Evolutionary conservation across 2,113 vertebrate genomes (phyloP).

Genomic region (Excalfactoria chinensis): DNA sequence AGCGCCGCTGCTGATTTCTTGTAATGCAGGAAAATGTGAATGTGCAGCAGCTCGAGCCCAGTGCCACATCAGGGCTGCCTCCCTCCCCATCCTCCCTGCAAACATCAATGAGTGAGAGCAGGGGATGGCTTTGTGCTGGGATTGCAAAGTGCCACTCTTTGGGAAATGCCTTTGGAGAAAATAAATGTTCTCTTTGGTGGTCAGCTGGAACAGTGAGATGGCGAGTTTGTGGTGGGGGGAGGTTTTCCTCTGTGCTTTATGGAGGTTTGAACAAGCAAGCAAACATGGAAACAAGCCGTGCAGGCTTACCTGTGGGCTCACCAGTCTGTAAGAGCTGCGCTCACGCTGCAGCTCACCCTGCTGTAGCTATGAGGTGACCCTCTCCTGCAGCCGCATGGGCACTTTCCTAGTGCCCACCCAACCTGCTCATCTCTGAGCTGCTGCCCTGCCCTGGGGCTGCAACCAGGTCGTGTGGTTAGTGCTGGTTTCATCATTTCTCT

Average conservation of each 20-base stretch:
- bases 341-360: neutral
- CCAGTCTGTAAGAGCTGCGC: neutral
- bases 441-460: neutral
- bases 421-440: neutral
- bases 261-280: neutral
- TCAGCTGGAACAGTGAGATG: neutral
- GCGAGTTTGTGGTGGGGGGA: neutral
- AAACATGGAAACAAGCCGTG: neutral
- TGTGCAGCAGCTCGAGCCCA: neutral
- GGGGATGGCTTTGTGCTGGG: neutral
- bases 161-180: neutral
- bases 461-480: neutral
- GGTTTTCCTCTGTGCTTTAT: neutral
- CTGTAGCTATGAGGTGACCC: neutral
- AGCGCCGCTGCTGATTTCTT: neutral
- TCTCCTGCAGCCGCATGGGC: neutral
- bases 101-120: neutral
- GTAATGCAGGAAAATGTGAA: neutral
- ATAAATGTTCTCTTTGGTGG: neutral
- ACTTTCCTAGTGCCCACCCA: neutral
- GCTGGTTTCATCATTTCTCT: neutral
- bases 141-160: neutral
- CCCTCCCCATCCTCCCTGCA: neutral
- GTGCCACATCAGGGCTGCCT: neutral
- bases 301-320: neutral